phyloP scores from a whole-genome alignment of 2,888 invertebrate genomes.

The Drosophila rellima region DNA sequence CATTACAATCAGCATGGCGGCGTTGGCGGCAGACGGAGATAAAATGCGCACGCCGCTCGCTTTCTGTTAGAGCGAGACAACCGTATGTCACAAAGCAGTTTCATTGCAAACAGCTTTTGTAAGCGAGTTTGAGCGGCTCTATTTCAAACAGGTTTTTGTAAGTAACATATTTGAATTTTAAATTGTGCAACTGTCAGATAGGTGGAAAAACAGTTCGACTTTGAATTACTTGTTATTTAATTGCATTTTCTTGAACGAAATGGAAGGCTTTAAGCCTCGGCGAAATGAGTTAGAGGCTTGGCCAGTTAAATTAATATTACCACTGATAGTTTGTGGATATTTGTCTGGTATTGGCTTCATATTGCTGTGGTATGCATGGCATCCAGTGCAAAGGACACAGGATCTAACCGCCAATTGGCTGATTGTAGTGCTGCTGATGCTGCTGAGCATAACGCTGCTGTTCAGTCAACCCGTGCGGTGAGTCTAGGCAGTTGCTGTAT shows the following conservation, averaged over 20 bases:
- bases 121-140: too few species aligned
- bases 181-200: background rate
- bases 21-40: background rate
- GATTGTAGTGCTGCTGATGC: slow-evolving; percentile 18
- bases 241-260: background rate
- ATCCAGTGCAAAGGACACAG: slow-evolving; percentile 14
- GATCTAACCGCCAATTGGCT: slow-evolving; percentile 46
- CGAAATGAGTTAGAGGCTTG: slow-evolving; percentile 10
- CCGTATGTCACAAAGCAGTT: background rate
- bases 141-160: background rate
- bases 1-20: background rate
- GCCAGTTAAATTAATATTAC: slow-evolving; percentile 46
- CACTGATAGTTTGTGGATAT: slow-evolving; percentile 63
- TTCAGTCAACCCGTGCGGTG: slow-evolving; percentile 75
- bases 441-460: slow-evolving; percentile 54
- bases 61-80: slow-evolving; percentile 8
- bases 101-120: background rate
- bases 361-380: slow-evolving; percentile 66
- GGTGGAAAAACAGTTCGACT: background rate
- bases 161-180: background rate
- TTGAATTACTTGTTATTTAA: slow-evolving; percentile 1
- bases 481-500: background rate
- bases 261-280: slow-evolving; percentile 9
- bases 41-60: background rate
- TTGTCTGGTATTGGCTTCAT: slow-evolving; percentile 61